Evolutionary conservation across 2,797 vertebrate genomes (phyloP).

Genomic region (Pseudomugil gertrudae): DNA sequence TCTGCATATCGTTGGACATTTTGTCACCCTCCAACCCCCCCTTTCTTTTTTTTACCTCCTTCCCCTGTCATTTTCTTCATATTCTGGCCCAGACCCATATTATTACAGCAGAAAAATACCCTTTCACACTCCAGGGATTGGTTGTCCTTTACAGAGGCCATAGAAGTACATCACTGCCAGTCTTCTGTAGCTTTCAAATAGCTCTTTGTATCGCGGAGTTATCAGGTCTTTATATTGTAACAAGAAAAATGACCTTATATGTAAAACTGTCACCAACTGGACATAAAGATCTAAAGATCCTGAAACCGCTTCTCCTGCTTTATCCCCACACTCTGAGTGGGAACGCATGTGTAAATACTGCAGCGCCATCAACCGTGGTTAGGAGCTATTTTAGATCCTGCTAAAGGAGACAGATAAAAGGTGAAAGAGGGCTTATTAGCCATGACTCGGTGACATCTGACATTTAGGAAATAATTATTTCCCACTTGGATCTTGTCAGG

Average conservation of each 20-base stretch:
- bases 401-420: constrained; percentile 1
- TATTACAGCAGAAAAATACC: constrained; percentile 45
- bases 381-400: constrained; percentile 13
- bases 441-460: constrained; percentile 28
- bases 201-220: constrained; percentile 27
- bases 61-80: constrained; percentile 20
- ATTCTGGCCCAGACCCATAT: constrained; percentile 16
- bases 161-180: constrained; percentile 1
- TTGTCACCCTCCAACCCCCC: constrained; percentile 23
- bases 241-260: constrained; percentile 9
- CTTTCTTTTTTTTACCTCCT: constrained; percentile 43
- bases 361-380: constrained; percentile 1
- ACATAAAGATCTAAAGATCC: constrained; percentile 8
- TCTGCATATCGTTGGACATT: constrained; percentile 7
- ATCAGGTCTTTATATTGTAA: constrained; percentile 6
- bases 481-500: constrained; percentile 1
- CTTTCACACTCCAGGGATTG: constrained; percentile 33
- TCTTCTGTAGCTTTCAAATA: constrained; percentile 44
- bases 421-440: constrained; percentile 40
- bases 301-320: constrained; percentile 18
- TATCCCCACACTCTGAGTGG: constrained; percentile 19
- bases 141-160: constrained; percentile 43
- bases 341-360: constrained; percentile 15
- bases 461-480: constrained; percentile 34
- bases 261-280: constrained; percentile 7